A percentile compares a stretch with the other conserved stretches of the same genome.
Conservation (phyloP, 2,888 invertebrate species). For the Ptilodon capucinus region DNA sequence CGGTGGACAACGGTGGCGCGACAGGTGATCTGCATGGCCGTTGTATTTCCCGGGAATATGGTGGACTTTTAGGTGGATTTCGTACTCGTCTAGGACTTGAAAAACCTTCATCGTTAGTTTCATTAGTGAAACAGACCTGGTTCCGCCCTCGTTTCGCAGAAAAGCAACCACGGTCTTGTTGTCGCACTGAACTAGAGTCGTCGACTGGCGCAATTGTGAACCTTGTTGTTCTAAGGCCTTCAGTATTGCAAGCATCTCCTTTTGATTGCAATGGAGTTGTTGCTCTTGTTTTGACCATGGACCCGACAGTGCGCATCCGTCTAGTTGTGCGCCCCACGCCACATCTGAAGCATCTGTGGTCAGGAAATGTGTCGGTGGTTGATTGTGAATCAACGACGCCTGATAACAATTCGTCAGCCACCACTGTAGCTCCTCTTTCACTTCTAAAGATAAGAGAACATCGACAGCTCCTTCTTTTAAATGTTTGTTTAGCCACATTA, state of each 20-base stretch:
- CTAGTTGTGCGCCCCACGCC: not conserved
- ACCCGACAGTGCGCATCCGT: not conserved
- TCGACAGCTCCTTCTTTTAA: not conserved
- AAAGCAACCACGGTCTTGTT: slow-evolving; percentile 10
- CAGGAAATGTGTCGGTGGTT: not conserved
- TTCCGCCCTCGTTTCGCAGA: slow-evolving; percentile 14
- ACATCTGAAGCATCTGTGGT: not conserved
- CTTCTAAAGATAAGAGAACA: not conserved
- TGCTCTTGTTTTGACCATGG: not conserved
- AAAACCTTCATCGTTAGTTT: not conserved
- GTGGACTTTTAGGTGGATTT: not conserved
- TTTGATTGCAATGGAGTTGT: not conserved
- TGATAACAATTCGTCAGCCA: not conserved
- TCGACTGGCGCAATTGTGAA: not conserved
- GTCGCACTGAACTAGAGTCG: slow-evolving; percentile 12
- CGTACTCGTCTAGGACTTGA: not conserved
- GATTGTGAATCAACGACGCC: not conserved
- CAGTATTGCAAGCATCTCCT: not conserved
- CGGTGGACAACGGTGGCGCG: not conserved
- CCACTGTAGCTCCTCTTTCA: not conserved
- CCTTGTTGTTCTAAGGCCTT: not conserved
- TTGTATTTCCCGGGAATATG: not conserved
- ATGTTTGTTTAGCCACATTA: not conserved
- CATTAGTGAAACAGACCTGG: slow-evolving; percentile 3
- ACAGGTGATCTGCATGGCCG: not conserved